Conservation (phyloP, 2,888 invertebrate species). For the Drosophila emarginata region DNA sequence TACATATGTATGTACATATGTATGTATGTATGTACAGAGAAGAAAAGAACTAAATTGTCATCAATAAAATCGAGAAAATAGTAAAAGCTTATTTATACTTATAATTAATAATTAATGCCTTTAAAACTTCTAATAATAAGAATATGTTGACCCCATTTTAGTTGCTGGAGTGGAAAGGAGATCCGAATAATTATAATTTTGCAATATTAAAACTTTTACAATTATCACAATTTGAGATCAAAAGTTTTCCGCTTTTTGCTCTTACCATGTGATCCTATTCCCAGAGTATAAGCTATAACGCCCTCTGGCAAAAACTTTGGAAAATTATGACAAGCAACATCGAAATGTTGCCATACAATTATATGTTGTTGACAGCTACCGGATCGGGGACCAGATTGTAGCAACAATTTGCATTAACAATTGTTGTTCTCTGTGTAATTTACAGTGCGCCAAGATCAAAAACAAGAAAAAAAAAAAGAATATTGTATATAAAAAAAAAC, state of each 20-base stretch:
- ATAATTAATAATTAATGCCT: too few relatives aligned
- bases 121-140: too few relatives aligned
- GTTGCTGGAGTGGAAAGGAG: neutral
- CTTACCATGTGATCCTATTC: neutral
- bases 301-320: conserved; percentile 41
- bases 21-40: too few relatives aligned
- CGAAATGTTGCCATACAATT: conserved; percentile 41
- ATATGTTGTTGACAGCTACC: conserved; percentile 64
- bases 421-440: conserved; percentile 46
- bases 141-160: neutral
- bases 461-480: conserved; percentile 57
- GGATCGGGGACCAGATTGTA: conserved; percentile 49
- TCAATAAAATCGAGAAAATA: too few relatives aligned
- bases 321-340: conserved; percentile 62
- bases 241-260: neutral
- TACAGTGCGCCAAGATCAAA: conserved; percentile 47
- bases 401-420: conserved; percentile 54
- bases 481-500: conserved; percentile 23
- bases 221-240: neutral
- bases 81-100: too few relatives aligned
- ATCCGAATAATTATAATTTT: neutral
- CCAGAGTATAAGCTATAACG: neutral
- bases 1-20: too few relatives aligned
- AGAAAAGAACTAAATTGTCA: too few relatives aligned
- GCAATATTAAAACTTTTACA: neutral